Percentiles rank a stretch among this genome's conserved stretches.
These are phyloP conservation scores for Thymallus thymallus DNA, from an alignment of 2,113 vertebrate species.

Conservation along the genomic window DNA sequence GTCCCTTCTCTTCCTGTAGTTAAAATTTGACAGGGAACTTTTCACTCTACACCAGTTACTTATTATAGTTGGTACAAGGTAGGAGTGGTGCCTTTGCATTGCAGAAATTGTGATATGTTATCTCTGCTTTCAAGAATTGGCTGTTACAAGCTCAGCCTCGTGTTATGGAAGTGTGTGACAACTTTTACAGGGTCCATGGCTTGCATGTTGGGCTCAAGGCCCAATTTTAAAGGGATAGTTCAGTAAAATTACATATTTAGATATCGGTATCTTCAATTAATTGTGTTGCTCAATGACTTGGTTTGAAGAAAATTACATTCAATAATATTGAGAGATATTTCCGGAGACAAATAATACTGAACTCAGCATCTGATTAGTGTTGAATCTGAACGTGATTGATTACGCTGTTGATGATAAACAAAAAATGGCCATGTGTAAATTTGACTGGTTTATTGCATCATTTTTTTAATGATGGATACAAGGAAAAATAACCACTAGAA, in stretches of 20 bases:
- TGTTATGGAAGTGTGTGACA: neutral
- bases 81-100: conserved; percentile 4
- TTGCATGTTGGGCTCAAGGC: no score
- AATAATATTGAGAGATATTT: neutral
- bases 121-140: conserved; percentile 7
- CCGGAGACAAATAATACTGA: neutral
- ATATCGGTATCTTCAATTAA: no score
- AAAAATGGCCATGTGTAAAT: conserved; percentile 26
- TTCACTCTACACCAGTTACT: neutral
- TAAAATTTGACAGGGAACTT: conserved; percentile 14
- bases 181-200: neutral
- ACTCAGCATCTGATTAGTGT: neutral
- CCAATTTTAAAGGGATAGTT: no score
- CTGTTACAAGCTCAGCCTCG: neutral
- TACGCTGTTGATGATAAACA: conserved; percentile 13
- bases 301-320: no score
- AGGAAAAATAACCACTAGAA: conserved; percentile 31
- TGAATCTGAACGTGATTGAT: conserved; percentile 15
- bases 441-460: conserved; percentile 13
- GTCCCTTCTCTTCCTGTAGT: neutral
- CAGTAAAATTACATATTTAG: no score
- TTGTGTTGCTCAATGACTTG: no score
- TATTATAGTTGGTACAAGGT: neutral
- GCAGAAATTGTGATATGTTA: neutral
- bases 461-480: conserved; percentile 39